Percentiles rank a stretch among this genome's conserved stretches.
phyloP scores from a whole-genome alignment of 53 echinoderm and acorn worm genomes.

The Paracentrotus lividus region DNA sequence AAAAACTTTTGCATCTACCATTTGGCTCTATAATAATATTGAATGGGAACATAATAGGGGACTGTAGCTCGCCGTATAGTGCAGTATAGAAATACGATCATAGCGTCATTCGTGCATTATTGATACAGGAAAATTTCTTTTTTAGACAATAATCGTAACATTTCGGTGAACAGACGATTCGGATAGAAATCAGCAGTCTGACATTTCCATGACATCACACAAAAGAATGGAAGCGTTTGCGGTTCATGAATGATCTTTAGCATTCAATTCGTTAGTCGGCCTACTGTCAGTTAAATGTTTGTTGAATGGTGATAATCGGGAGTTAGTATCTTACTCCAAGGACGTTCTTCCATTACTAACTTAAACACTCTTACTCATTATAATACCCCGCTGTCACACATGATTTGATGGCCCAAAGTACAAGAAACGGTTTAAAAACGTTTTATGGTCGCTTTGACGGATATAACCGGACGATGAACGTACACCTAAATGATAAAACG shows the following conservation, averaged over 20 bases:
- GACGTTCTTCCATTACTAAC: background rate
- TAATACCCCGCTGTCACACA: no score
- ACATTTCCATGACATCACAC: background rate
- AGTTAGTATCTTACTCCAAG: background rate
- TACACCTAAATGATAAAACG: no score
- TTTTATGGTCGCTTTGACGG: no score
- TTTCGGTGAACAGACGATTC: background rate
- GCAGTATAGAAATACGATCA: no score
- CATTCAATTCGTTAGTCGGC: background rate
- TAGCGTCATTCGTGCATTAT: background rate
- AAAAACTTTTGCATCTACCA: background rate
- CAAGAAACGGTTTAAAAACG: no score
- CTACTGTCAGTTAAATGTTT: background rate
- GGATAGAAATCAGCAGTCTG: background rate
- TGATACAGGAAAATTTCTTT: background rate
- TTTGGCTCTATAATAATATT: background rate
- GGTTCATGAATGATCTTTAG: background rate
- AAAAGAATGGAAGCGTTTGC: background rate
- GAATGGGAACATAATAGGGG: background rate
- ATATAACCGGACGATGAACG: no score
- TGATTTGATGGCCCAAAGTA: no score
- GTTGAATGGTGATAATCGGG: background rate
- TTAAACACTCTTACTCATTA: background rate
- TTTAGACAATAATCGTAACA: background rate
- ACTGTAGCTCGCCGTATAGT: background rate